Conservation (phyloP, 2,888 invertebrate species). For the Melanostoma mellinum region DNA sequence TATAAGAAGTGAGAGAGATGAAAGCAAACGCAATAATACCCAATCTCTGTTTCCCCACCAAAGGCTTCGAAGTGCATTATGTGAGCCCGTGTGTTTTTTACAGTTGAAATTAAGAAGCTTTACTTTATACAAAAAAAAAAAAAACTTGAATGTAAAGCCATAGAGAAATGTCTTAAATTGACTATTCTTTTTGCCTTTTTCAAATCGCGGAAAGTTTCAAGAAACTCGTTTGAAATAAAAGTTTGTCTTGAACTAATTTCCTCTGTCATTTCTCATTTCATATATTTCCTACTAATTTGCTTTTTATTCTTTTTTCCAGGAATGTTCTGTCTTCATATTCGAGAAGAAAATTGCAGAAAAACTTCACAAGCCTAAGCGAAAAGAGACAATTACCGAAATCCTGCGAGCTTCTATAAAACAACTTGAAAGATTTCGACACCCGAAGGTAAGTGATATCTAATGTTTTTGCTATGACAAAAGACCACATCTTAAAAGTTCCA, state of each 20-base stretch:
- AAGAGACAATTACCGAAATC: constrained; percentile 95
- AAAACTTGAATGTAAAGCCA: too few species aligned
- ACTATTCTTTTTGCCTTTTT: too few species aligned
- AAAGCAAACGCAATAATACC: too few species aligned
- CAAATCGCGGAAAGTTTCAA: too few species aligned
- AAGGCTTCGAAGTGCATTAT: too few species aligned
- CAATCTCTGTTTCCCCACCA: too few species aligned
- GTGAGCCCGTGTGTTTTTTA: too few species aligned
- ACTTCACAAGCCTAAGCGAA: constrained; percentile 94
- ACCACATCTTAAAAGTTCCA: constrained; percentile 30
- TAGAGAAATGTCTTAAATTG: too few species aligned
- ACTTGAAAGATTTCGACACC: constrained; percentile 92
- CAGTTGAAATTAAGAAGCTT: too few species aligned
- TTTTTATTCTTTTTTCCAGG: constrained; percentile 84
- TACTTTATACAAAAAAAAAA: too few species aligned
- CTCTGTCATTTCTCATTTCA: constrained; percentile 5
- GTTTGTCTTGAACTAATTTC: neutral
- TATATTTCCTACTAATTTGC: constrained; percentile 72
- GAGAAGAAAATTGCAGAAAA: constrained; percentile 97
- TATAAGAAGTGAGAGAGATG: too few species aligned
- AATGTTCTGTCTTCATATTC: constrained; percentile 96
- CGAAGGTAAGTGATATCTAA: constrained; percentile 83
- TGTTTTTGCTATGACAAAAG: constrained; percentile 9
- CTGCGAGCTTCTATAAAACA: constrained; percentile 90
- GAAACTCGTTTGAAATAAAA: too few species aligned